Evolutionary conservation across 2,113 vertebrate species (phyloP).

Genomic region (Prionailurus viverrinus): DNA sequence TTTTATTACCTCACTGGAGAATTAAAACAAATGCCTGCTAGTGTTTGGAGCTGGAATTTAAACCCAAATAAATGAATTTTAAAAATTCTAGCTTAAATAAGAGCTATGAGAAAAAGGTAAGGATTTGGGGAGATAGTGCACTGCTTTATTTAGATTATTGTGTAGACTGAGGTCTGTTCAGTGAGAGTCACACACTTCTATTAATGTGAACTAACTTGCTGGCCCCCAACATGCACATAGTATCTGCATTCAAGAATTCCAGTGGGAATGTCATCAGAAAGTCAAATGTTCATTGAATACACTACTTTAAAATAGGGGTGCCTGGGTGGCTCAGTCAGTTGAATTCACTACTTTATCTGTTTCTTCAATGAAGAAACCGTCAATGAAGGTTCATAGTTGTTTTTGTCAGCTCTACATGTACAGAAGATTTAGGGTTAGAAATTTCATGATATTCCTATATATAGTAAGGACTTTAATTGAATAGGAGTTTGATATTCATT

Average conservation of each 20-base stretch:
- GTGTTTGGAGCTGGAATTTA: not conserved
- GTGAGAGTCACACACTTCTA: not conserved
- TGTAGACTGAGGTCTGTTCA: not conserved
- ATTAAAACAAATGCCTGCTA: not conserved
- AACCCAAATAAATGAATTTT: not conserved
- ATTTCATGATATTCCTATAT: not conserved
- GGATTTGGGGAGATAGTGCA: not conserved
- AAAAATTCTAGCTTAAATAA: not conserved
- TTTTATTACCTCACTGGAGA: not conserved
- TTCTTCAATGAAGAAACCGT: not conserved
- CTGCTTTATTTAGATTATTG: not conserved
- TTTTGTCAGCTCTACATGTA: not conserved
- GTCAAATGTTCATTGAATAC: not conserved
- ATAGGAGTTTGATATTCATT: not conserved
- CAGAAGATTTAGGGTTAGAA: not conserved
- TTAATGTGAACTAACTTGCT: not conserved
- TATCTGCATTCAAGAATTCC: not conserved
- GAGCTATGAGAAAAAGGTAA: not conserved
- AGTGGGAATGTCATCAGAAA: not conserved
- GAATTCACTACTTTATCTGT: not conserved
- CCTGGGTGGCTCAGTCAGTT: not conserved
- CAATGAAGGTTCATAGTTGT: not conserved
- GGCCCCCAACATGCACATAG: not conserved
- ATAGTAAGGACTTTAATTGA: not conserved
- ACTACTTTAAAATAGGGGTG: not conserved